Evolutionary conservation across 2,888 invertebrate species (phyloP), one percentile per base, ranked within the genome.

Genomic region (Tenthredo livida): DNA sequence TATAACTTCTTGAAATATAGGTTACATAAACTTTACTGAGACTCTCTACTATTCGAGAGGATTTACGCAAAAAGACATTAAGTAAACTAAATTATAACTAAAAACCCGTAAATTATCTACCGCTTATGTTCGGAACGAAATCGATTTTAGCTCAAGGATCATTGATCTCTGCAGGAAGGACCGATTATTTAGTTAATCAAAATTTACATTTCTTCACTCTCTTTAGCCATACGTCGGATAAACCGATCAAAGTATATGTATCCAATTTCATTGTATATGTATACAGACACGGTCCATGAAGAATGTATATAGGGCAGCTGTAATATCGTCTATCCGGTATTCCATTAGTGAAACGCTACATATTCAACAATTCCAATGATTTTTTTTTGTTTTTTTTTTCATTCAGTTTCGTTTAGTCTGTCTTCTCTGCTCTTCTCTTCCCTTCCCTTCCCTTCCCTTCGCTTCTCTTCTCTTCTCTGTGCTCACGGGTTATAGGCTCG

Each of bases 131-230:
- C 3, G 21, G n/a, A 0, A 37, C 15, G 9, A n/a, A 12, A 40
- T 80, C 15, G 6, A n/a, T 25, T 40, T 5, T 7, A 61, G 15
- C 40, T n/a, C 58, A 61, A 40, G 33, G 40, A 58, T 61, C 78
- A 61, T 58, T 80, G 58, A 80, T 80, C 61, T 21, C 37, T 12
- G 40, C 9, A n/a, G 37, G 7, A 40, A 50, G 17, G n/a, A 12
- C 9, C 21, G 61, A 37, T 80, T 80, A 40, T 80, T 80, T 80
- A 0, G 37, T 58, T 80, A 80, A 80, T 80, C 40, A 61, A 80
- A 80, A 80, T 80, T 80, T 61, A 80, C 29, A 61, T 37, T 40
- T 37, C 80, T 40, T 33, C 50, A 0, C 50, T 33, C 17, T 33
- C 15, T 25, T 47, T 1, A 33, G 50, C 33, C n/a, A 25, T 33